Evolutionary conservation across 2,888 invertebrate genomes (phyloP), one percentile per base, ranked within the genome.

Genomic region (Ceramica pisi): DNA sequence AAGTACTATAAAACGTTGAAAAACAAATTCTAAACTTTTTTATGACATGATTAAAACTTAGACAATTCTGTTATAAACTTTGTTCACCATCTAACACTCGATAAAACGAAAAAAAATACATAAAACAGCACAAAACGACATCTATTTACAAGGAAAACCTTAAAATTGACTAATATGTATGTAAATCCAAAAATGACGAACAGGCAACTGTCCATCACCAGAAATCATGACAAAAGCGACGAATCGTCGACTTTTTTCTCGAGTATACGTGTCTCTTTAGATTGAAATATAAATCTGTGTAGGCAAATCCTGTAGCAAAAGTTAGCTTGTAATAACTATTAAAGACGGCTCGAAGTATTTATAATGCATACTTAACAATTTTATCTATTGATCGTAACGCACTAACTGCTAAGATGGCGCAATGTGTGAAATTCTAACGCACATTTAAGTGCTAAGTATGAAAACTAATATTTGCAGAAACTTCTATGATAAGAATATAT

Each of bases 341-440:
- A 75, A 83, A 66, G 48, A 46, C 66, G 38, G 21, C 48, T 61
- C 35, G 26, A 56, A 66, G 73, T 21, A 56, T 78, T 72, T 72
- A 78, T 64, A 71, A 80, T 70, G 63, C 59, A 67, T 69, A 81
- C 62, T 80, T 69, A 77, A 70, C 44, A 66, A 66, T 77, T 81
- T 81, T 83, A 83, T 74, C 65, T 81, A 46, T 56, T 38, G 70
- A 68, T 81, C 77, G 67, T 77, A 80, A 72, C 59, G 46, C 50
- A 72, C 41, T 67, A 65, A 44, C 67, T 46, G 2, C 62, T 44
- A 72, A 57, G 63, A 70, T 67, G 69, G 65, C 53, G 71, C 35
- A 57, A 83, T 80, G 84, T 83, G 83, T 69, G 80, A 83, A 84
- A 74, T 82, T 84, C 80, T 83, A 80, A 78, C 59, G 46, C 68